Percentiles rank a stretch among this genome's conserved stretches.
phyloP scores from a whole-genome alignment of 2,888 invertebrate species.

The Melinopterus prodromus region DNA sequence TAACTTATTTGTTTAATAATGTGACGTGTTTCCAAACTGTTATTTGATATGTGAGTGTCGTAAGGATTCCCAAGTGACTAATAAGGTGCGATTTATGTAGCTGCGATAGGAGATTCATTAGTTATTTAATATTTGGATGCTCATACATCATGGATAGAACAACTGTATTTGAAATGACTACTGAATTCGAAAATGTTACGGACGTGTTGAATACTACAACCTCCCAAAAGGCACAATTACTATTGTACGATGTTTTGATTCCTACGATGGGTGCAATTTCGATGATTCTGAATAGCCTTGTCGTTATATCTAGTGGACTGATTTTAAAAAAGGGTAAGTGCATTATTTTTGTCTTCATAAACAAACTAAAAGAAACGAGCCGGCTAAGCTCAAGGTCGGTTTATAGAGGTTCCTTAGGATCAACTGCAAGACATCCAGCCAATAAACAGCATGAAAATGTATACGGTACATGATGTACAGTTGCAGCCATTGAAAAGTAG shows the following conservation, averaged over 20 bases:
- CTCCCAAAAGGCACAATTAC: conserved; percentile 57
- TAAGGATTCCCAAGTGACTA: not conserved
- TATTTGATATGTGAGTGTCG: not conserved
- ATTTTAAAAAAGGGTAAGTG: conserved; percentile 68
- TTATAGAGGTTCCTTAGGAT: no score
- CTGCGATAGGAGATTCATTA: not conserved
- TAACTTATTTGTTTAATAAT: not conserved
- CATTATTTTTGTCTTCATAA: not conserved
- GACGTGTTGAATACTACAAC: not conserved
- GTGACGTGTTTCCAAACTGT: not conserved
- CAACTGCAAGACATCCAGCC: no score
- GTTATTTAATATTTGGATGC: not conserved
- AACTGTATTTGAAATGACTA: not conserved
- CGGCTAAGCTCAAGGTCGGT: no score
- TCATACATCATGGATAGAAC: conserved; percentile 11
- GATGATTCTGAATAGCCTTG: conserved; percentile 67
- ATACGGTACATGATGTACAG: no score
- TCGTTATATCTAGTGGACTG: conserved; percentile 73
- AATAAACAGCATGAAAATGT: no score
- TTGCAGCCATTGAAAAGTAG: no score
- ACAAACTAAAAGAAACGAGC: not conserved
- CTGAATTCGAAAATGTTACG: conserved; percentile 14
- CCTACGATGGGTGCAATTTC: conserved; percentile 66
- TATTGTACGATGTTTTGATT: conserved; percentile 65
- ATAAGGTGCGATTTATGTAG: not conserved